Percentiles rank a stretch among this genome's conserved stretches.
Evolutionary conservation across 2,797 vertebrate genomes (phyloP).

Genomic region (Pelodytes ibericus): DNA sequence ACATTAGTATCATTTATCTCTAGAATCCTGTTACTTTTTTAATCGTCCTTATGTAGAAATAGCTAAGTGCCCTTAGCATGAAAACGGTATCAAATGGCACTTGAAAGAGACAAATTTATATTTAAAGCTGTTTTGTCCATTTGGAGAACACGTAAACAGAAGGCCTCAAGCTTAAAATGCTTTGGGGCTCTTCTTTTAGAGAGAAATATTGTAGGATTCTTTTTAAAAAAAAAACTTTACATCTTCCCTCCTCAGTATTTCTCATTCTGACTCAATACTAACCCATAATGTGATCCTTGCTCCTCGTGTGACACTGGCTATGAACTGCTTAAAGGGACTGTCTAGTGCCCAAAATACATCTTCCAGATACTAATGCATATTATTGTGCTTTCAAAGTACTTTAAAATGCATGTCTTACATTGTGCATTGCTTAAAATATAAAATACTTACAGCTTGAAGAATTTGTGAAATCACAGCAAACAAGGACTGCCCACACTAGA

Average conservation of each 20-base stretch:
- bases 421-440: no score
- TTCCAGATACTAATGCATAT: no score
- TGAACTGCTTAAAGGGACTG: no score
- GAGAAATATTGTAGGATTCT: not conserved
- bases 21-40: constrained; percentile 79
- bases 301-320: no score
- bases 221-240: no score
- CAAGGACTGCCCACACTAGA: no score
- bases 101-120: constrained; percentile 8
- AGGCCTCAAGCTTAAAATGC: not conserved
- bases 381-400: no score
- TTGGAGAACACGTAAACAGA: not conserved
- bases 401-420: no score
- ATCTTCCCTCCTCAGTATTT: not conserved
- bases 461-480: no score
- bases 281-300: no score
- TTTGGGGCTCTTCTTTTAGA: not conserved
- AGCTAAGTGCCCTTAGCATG: constrained; percentile 61
- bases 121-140: constrained; percentile 8
- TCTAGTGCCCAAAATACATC: no score
- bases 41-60: constrained; percentile 74
- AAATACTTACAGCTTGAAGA: no score
- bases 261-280: not conserved
- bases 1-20: constrained; percentile 92
- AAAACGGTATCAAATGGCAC: constrained; percentile 27